Base-by-base conservation (phyloP, 1,140 invertebrate genomes). In the Neodiprion pinetum region DNA sequence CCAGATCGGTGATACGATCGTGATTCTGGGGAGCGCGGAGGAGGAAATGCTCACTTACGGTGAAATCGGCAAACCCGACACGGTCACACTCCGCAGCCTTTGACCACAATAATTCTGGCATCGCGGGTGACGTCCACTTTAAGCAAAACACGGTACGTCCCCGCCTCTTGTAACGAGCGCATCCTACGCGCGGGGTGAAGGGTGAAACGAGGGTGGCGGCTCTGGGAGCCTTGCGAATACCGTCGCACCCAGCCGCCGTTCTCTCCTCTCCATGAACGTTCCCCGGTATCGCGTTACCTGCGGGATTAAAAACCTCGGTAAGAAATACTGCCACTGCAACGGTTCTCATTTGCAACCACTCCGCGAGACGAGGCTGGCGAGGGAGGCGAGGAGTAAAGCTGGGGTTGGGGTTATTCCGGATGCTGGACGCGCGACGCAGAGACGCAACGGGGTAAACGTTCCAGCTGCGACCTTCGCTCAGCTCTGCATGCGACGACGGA, bases 281-380 rank as follows among this genome's bases (percentile, higher is more conserved):
- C 70, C 66, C 75, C 66, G 77, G 77, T 79, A 82, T 82, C 80
- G 80, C 77, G 80, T 82, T 84, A 81, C 81, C 80, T 75, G 70
- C 74, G 79, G 80, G 80, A 84, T 84, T 84, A 82, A 84, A 85
- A 85, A 82, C 78, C 83, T 79, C 79, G 74, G 77, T 75, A 82
- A 83, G 81, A 83, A 85, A 84, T 84, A 81, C 79, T 83, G 77
- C 75, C 75, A 77, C 75, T 79, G 80, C 70, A 77, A 80, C 82
- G 81, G 78, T 80, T 83, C 82, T 84, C 83, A 84, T 85, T 85
- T 85, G 82, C 81, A 83, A 85, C 70, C 23, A 3, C 71, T 61
- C 11, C 53, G 11, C 11, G 53, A 61, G 53, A 14, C 28, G n/a
- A 71, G 28, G 11, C 7, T 7, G 70, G 40, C 10, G 10, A 71